These are phyloP conservation scores for Erebia ligea DNA, from an alignment of 2,888 invertebrate genomes.

Conservation along the genomic window DNA sequence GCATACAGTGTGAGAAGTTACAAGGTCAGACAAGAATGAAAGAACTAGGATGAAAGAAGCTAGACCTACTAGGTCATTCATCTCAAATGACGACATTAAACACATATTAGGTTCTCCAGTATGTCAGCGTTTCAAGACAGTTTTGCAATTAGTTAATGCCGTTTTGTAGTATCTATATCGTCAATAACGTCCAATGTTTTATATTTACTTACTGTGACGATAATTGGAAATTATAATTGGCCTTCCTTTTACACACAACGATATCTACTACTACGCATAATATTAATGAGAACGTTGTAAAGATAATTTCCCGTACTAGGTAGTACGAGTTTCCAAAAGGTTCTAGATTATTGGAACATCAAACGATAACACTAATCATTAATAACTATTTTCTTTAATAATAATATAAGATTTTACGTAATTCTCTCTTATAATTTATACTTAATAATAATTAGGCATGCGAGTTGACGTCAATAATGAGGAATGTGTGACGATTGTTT, in stretches of 20 bases:
- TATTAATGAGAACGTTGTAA: conserved; percentile 3
- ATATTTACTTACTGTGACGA: conserved; percentile 3
- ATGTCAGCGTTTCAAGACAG: background rate
- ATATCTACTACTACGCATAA: conserved; percentile 13
- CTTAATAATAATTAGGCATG: conserved; percentile 20
- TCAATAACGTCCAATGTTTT: background rate
- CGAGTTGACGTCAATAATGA: conserved; percentile 28
- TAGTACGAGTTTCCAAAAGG: background rate
- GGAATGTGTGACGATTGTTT: conserved; percentile 24
- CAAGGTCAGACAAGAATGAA: background rate
- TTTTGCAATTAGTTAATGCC: background rate
- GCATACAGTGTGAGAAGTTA: no score
- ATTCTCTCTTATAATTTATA: conserved; percentile 24
- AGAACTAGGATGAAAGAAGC: background rate
- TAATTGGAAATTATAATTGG: background rate
- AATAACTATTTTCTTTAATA: conserved; percentile 18
- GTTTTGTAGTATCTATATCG: background rate
- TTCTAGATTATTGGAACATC: background rate
- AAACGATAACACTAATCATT: conserved; percentile 45
- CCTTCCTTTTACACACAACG: conserved; percentile 1
- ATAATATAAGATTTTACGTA: conserved; percentile 24
- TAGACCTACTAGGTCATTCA: background rate
- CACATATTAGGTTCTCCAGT: background rate
- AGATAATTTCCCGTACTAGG: background rate
- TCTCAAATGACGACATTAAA: no score